phyloP scores from a whole-genome alignment of 2,797 vertebrate genomes.

The Falco novaeseelandiae region DNA sequence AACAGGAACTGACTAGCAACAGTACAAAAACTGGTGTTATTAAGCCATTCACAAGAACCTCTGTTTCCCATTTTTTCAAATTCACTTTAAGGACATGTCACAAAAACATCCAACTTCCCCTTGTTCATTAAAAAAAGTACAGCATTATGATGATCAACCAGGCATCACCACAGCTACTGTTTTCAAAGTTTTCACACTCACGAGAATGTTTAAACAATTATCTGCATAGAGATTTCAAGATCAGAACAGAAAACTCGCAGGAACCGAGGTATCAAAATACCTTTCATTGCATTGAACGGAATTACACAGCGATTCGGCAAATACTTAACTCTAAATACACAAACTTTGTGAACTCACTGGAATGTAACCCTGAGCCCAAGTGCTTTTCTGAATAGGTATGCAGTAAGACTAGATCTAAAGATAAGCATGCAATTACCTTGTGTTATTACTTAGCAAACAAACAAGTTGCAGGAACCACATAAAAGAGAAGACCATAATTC shows the following conservation, averaged over 20 bases:
- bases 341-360: slow-evolving; percentile 3
- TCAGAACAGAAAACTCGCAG: neutral
- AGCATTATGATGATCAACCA: neutral
- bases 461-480: slow-evolving; percentile 43
- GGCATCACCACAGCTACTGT: neutral
- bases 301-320: slow-evolving; percentile 29
- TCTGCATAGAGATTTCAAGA: neutral
- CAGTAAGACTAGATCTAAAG: slow-evolving; percentile 25
- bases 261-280: neutral
- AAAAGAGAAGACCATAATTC: neutral
- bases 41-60: neutral
- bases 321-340: slow-evolving; percentile 23
- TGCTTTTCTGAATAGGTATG: slow-evolving; percentile 30
- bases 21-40: neutral
- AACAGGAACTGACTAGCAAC: neutral
- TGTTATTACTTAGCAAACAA: slow-evolving; percentile 14
- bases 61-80: neutral
- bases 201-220: neutral
- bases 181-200: neutral
- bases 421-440: slow-evolving; percentile 28
- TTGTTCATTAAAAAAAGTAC: neutral
- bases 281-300: neutral
- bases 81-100: neutral
- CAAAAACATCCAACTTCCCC: neutral
- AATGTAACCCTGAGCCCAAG: slow-evolving; percentile 25